These are phyloP conservation scores for Phymatocera aterrima DNA, from an alignment of 2,888 invertebrate species.

Conservation along the genomic window DNA sequence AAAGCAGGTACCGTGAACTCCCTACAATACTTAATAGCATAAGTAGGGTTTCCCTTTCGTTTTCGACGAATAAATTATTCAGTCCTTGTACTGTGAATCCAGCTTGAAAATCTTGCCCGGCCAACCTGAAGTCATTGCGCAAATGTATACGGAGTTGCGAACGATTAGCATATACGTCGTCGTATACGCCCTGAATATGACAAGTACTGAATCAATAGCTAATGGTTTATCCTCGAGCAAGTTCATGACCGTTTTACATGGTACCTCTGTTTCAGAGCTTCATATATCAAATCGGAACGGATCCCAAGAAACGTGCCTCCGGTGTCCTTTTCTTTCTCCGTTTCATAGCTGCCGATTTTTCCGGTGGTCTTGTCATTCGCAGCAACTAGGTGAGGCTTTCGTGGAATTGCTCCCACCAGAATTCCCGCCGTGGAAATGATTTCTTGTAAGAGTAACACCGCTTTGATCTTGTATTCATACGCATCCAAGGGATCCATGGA, in stretches of 20 bases:
- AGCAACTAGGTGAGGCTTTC: background rate
- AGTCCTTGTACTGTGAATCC: slow-evolving; percentile 67
- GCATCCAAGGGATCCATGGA: slow-evolving; percentile 56
- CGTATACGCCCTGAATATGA: background rate
- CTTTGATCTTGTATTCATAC: slow-evolving; percentile 63
- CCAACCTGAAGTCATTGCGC: slow-evolving; percentile 57
- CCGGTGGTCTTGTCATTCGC: slow-evolving; percentile 35
- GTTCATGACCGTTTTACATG: too few relatives aligned
- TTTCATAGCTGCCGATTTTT: slow-evolving; percentile 47
- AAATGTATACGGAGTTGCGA: background rate
- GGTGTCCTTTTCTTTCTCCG: slow-evolving; percentile 2
- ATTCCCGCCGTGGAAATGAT: slow-evolving; percentile 31
- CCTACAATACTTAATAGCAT: slow-evolving; percentile 60
- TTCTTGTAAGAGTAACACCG: slow-evolving; percentile 51
- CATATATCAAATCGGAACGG: slow-evolving; percentile 51
- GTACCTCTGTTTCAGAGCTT: slow-evolving; percentile 63
- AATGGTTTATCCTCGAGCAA: too few relatives aligned
- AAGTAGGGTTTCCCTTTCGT: slow-evolving; percentile 53
- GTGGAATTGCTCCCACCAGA: background rate
- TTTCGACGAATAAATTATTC: slow-evolving; percentile 60
- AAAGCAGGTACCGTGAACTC: slow-evolving; percentile 57
- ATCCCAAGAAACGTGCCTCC: slow-evolving; percentile 55
- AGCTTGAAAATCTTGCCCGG: slow-evolving; percentile 55
- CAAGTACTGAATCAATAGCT: background rate
- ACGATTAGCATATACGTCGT: background rate